These are phyloP conservation scores for Chymomyza procnemis DNA, from an alignment of 2,888 invertebrate species.

Conservation along the genomic window DNA sequence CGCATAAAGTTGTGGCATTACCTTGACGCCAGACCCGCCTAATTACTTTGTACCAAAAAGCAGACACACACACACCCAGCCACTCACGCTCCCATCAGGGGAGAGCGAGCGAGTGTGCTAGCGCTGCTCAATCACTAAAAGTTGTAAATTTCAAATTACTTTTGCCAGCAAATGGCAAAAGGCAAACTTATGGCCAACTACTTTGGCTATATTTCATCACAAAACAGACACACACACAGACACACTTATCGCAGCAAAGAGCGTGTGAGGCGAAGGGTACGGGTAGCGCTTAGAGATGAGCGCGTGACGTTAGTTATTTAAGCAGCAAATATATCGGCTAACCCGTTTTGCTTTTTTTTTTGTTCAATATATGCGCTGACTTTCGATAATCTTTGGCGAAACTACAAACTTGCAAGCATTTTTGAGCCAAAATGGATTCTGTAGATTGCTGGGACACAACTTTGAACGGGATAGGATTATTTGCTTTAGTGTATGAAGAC, in stretches of 20 bases:
- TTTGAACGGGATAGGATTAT: too few species aligned
- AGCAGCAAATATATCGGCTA: neutral
- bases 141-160: slow-evolving; percentile 67
- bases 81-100: neutral
- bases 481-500: too few species aligned
- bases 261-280: neutral
- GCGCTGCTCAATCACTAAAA: slow-evolving; percentile 53
- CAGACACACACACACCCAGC: neutral
- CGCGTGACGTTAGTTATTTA: neutral
- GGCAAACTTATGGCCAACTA: slow-evolving; percentile 14
- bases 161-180: slow-evolving; percentile 10
- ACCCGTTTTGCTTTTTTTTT: too few species aligned
- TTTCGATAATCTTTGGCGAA: too few species aligned
- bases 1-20: neutral
- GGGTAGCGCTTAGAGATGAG: neutral
- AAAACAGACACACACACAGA: neutral
- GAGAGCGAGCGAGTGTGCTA: neutral
- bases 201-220: slow-evolving; percentile 25
- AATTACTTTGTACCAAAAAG: neutral
- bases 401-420: too few species aligned
- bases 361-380: too few species aligned
- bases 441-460: too few species aligned
- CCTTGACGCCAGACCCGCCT: neutral
- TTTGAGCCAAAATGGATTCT: too few species aligned
- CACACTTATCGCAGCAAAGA: neutral